Conservation (phyloP, 2,113 vertebrate species). For the Origma solitaria region DNA sequence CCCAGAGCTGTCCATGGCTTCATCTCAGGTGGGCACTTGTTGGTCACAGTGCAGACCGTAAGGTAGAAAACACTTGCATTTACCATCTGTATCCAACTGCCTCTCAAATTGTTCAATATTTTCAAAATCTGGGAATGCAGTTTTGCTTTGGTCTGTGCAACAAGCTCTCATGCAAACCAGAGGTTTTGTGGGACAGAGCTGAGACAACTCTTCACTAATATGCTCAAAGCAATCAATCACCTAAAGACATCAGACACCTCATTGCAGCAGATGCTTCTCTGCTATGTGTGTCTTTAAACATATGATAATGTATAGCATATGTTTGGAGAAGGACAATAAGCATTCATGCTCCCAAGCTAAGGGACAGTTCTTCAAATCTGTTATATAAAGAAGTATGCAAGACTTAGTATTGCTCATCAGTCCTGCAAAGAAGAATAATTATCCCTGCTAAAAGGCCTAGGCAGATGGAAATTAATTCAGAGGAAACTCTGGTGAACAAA, state of each 20-base stretch:
- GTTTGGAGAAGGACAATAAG: background rate
- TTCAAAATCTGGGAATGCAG: background rate
- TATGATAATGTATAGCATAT: background rate
- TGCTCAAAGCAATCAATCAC: background rate
- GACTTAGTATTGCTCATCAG: background rate
- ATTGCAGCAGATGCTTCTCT: background rate
- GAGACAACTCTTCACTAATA: background rate
- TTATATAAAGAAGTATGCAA: background rate
- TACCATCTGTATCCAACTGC: background rate
- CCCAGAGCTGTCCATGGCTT: background rate
- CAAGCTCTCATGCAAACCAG: background rate
- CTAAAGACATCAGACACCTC: background rate
- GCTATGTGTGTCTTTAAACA: background rate
- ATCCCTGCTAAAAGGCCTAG: background rate
- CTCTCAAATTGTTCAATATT: background rate
- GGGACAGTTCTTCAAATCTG: background rate
- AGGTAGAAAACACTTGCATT: background rate
- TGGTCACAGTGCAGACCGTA: background rate
- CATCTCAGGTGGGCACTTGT: background rate
- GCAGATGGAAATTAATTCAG: background rate
- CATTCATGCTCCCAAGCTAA: background rate
- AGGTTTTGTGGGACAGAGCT: background rate
- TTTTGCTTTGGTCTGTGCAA: background rate
- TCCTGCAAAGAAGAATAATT: background rate
- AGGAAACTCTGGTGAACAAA: constrained; percentile 6